These are phyloP conservation scores for Aquatica leii DNA, from an alignment of 2,888 invertebrate genomes.

Conservation along the genomic window DNA sequence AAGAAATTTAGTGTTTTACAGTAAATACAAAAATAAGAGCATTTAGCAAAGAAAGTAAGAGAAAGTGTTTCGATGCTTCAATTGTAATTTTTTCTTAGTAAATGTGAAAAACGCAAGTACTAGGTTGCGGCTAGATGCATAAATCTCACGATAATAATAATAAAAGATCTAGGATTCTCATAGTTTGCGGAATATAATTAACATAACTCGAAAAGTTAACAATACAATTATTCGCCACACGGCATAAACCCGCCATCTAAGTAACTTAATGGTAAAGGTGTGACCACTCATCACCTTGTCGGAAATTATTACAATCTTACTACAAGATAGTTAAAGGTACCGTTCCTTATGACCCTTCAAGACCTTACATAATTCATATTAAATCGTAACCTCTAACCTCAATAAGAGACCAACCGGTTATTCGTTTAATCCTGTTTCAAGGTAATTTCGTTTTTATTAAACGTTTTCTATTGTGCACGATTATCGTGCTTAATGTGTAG, in stretches of 20 bases:
- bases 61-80: conserved; percentile 1
- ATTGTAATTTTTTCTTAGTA: conserved; percentile 2
- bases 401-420: too few species aligned
- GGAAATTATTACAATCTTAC: conserved; percentile 25
- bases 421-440: too few species aligned
- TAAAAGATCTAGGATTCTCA: background rate
- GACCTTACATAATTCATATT: conserved; percentile 1
- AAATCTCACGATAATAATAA: background rate
- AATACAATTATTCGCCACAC: too few species aligned
- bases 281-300: conserved; percentile 30
- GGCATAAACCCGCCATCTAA: too few species aligned
- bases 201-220: conserved; percentile 28
- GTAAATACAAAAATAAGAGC: too few species aligned
- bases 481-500: too few species aligned
- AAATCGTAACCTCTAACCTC: conserved; percentile 6
- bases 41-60: conserved; percentile 1
- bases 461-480: too few species aligned
- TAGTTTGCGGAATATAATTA: conserved; percentile 20
- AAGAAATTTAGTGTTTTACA: too few species aligned
- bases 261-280: conserved; percentile 16
- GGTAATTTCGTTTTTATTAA: too few species aligned
- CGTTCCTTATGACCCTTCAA: background rate
- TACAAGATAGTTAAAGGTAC: background rate
- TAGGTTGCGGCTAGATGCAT: background rate
- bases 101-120: too few species aligned